Percentiles rank a stretch among this genome's conserved stretches.
Conservation (phyloP, 2,888 invertebrate species). For the Nomada lathburiana region DNA sequence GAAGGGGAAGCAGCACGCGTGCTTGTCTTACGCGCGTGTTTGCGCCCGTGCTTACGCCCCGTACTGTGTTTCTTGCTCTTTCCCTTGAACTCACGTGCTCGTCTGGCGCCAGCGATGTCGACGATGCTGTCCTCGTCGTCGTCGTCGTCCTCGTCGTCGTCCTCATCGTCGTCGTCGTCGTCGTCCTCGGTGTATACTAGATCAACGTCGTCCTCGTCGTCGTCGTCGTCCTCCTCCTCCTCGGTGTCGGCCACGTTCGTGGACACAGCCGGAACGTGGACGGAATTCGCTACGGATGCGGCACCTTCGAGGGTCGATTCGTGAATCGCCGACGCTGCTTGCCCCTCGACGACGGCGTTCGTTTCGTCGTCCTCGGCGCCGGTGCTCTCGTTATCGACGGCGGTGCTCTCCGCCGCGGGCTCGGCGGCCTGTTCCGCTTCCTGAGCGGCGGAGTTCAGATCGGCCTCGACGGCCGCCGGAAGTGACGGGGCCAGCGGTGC, state of each 20-base stretch:
- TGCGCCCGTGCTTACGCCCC: slow-evolving; percentile 76
- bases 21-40: slow-evolving; percentile 76
- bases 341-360: slow-evolving; percentile 83
- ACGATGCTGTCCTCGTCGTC: slow-evolving; percentile 89
- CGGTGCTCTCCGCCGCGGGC: slow-evolving; percentile 79
- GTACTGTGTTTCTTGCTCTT: slow-evolving; percentile 82
- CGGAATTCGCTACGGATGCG: slow-evolving; percentile 75
- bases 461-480: slow-evolving; percentile 78
- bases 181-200: slow-evolving; percentile 84
- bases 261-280: slow-evolving; percentile 65
- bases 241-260: slow-evolving; percentile 87
- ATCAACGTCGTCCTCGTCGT: slow-evolving; percentile 84
- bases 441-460: slow-evolving; percentile 80
- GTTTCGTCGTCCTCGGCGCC: slow-evolving; percentile 82
- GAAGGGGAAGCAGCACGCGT: slow-evolving; percentile 33
- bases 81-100: slow-evolving; percentile 95
- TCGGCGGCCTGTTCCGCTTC: slow-evolving; percentile 79
- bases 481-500: slow-evolving; percentile 66
- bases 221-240: slow-evolving; percentile 89
- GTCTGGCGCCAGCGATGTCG: slow-evolving; percentile 88
- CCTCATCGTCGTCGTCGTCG: slow-evolving; percentile 88
- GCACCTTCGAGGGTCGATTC: slow-evolving; percentile 83
- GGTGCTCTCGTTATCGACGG: slow-evolving; percentile 71
- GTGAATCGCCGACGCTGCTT: slow-evolving; percentile 81
- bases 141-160: slow-evolving; percentile 89